Evolutionary conservation across 2,113 vertebrate genomes (phyloP).

Genomic region (Podarcis cretensis): DNA sequence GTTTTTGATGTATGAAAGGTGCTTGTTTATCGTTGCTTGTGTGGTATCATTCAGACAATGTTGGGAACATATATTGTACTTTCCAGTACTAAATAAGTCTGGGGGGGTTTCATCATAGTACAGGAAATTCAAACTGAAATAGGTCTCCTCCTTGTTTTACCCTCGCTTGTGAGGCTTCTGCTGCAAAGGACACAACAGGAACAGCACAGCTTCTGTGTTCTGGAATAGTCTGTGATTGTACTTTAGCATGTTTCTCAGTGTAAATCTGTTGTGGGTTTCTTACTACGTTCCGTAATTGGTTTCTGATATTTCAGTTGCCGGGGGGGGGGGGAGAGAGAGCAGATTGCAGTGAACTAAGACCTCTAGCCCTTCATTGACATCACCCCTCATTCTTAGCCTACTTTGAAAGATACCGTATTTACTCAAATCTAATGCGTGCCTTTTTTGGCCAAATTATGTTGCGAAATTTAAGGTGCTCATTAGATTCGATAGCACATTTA

Average conservation of each 20-base stretch:
- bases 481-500: no score
- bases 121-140: conserved; percentile 83
- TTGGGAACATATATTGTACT: conserved; percentile 78
- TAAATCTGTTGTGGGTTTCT: conserved; percentile 81
- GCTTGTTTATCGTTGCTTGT: conserved; percentile 74
- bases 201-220: conserved; percentile 80
- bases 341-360: conserved; percentile 71
- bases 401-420: conserved; percentile 29
- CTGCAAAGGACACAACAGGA: conserved; percentile 75
- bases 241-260: conserved; percentile 89
- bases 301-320: conserved; percentile 73
- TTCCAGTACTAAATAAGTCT: conserved; percentile 77
- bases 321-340: conserved; percentile 64
- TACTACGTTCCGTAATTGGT: conserved; percentile 81
- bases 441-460: no score
- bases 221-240: conserved; percentile 83
- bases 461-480: no score
- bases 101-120: conserved; percentile 83
- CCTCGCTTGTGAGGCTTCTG: conserved; percentile 85
- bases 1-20: conserved; percentile 81
- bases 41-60: conserved; percentile 75
- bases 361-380: conserved; percentile 77
- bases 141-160: conserved; percentile 85
- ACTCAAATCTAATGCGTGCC: no score
- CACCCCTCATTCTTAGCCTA: conserved; percentile 62